Percentiles rank a stretch among this genome's conserved stretches.
phyloP scores from a whole-genome alignment of 2,113 vertebrate genomes.

The Cyprinodon variegatus region DNA sequence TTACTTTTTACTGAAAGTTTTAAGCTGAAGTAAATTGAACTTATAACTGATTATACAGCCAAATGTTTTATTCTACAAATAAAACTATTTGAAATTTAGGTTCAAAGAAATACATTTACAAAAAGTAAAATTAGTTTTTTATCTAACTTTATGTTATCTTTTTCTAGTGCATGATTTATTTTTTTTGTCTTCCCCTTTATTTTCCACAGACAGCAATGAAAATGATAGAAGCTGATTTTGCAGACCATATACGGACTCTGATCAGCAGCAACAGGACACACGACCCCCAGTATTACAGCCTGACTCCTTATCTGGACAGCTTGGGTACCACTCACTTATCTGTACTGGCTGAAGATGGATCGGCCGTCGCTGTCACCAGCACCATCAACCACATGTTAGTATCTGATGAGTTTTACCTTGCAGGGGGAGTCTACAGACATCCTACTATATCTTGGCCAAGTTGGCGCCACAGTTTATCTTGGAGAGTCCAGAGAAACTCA shows the following conservation, averaged over 20 bases:
- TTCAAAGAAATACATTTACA: no score
- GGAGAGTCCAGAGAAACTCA: neutral
- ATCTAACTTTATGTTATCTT: no score
- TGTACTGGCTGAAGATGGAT: slow-evolving; percentile 82
- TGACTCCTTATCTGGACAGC: slow-evolving; percentile 26
- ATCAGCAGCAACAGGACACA: slow-evolving; percentile 64
- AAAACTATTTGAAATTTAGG: no score
- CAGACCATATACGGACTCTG: slow-evolving; percentile 53
- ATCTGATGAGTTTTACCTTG: neutral
- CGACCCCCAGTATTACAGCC: slow-evolving; percentile 53
- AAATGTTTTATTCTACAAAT: no score
- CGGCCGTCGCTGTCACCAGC: slow-evolving; percentile 85
- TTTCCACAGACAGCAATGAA: slow-evolving; percentile 36
- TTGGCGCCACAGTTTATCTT: no score
- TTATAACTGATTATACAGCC: no score
- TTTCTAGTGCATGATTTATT: no score
- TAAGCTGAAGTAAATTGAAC: no score
- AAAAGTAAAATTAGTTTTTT: no score
- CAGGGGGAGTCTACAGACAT: neutral
- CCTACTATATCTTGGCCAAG: no score
- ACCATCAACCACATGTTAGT: slow-evolving; percentile 86
- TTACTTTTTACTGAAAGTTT: neutral
- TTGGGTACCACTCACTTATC: slow-evolving; percentile 80
- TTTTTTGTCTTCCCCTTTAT: neutral
- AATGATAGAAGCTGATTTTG: slow-evolving; percentile 70